These are phyloP conservation scores for Dendroctonus ponderosae DNA, from an alignment of 1,140 invertebrate species.

Conservation along the genomic window DNA sequence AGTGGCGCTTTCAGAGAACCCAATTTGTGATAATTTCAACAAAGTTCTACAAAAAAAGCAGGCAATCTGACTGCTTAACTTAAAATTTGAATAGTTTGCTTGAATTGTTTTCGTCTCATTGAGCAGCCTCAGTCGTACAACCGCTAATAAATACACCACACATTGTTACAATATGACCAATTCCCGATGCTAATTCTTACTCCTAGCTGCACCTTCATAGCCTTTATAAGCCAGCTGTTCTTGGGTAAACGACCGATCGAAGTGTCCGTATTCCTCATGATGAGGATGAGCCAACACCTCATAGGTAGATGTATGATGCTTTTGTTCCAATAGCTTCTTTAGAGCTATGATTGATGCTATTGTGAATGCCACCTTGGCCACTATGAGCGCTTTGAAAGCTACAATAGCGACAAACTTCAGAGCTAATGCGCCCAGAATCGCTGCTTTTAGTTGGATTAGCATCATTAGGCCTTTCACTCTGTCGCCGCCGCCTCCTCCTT, in stretches of 20 bases:
- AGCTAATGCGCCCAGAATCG: slow-evolving; percentile 71
- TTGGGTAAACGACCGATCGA: slow-evolving; percentile 41
- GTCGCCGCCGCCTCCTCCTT: slow-evolving; percentile 55
- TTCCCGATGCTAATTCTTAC: not conserved
- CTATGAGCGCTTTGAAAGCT: slow-evolving; percentile 77
- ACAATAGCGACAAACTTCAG: slow-evolving; percentile 75
- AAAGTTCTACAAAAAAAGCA: no score
- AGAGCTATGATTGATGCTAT: slow-evolving; percentile 72
- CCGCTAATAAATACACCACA: no score
- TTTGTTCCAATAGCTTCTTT: slow-evolving; percentile 73
- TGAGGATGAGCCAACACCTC: slow-evolving; percentile 69
- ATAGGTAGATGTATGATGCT: slow-evolving; percentile 66
- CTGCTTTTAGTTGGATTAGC: slow-evolving; percentile 75
- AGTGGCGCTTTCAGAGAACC: no score
- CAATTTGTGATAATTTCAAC: no score
- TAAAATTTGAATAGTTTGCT: no score
- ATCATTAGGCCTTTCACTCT: slow-evolving; percentile 71
- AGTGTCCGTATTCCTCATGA: slow-evolving; percentile 58
- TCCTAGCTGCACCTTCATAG: slow-evolving; percentile 30
- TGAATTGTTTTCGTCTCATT: no score
- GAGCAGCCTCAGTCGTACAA: no score
- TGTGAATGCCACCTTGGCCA: slow-evolving; percentile 77
- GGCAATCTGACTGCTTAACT: no score
- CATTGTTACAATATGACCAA: no score
- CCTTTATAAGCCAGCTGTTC: slow-evolving; percentile 62